Conservation (phyloP, 2,113 vertebrate species). For the Serilophus lunatus region DNA sequence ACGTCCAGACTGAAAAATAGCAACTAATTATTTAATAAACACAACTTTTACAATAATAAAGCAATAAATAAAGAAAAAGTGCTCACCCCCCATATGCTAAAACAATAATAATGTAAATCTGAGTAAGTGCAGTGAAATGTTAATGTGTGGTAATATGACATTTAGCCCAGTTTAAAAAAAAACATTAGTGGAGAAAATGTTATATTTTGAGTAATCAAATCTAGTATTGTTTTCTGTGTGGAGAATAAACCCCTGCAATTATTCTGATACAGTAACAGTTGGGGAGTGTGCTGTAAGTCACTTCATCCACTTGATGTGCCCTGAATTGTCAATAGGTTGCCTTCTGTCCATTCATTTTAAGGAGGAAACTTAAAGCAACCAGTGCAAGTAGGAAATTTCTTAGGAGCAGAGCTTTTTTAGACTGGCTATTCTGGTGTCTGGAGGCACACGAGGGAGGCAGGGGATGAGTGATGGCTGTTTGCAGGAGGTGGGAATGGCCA, state of each 20-base stretch:
- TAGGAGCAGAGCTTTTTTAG: background rate
- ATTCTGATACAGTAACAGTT: background rate
- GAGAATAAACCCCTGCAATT: background rate
- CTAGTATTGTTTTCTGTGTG: background rate
- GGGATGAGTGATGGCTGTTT: background rate
- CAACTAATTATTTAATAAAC: background rate
- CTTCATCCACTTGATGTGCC: background rate
- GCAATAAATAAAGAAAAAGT: background rate
- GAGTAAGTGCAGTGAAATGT: background rate
- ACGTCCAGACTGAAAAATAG: background rate
- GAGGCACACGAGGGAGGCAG: background rate
- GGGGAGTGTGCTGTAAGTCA: background rate
- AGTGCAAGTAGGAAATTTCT: background rate
- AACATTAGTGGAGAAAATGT: background rate
- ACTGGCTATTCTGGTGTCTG: background rate
- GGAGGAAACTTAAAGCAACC: background rate
- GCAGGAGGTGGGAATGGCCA: background rate
- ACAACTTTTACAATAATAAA: background rate
- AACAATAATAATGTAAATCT: background rate
- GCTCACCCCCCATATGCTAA: background rate
- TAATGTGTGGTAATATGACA: background rate
- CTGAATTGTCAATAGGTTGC: background rate
- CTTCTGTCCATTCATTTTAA: background rate
- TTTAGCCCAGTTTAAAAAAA: background rate
- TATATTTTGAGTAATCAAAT: background rate